Base-by-base conservation (phyloP, 2,888 invertebrate genomes). In the Acronicta leporina region DNA sequence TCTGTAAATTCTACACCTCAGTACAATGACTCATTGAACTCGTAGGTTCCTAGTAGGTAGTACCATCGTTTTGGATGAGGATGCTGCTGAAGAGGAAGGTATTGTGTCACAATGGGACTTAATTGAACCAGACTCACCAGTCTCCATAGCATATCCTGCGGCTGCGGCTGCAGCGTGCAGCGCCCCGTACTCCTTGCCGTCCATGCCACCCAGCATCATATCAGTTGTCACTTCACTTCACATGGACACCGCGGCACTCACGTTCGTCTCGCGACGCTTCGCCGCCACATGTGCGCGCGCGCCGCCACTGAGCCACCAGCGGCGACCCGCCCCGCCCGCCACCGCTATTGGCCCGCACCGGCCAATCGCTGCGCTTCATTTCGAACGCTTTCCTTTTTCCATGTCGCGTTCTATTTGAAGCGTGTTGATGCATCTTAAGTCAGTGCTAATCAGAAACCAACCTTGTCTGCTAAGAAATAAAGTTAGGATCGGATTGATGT, bases 331-430 rank as follows among this genome's bases (percentile, higher is more conserved):
- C 69, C 83, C 80, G 86, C 84, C 84, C 90, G 89, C 87, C 85
- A 79, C 81, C 84, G 87, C 92, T 91, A 92, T 92, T 92, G 93
- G 92, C 77, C 88, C 89, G 87, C 86, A 69, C 82, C 90, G 80
- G 78, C 94, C 93, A 94, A 94, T 94, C 92, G 89, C 90, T 70
- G 88, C 92, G 93, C 93, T 92, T 90, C 92, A 92, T 92, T 92
- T 92, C 91, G 81, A 87, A 87, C 89, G 90, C 89, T 89, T 89
- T 92, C 90, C 89, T 91, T 92, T 92, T 92, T 90, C 92, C 91
- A 86, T 91, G 90, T 90, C 88, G 89, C 89, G 88, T 92, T 91
- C 89, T 91, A 94, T 93, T 91, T 90, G 92, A 92, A 92, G 93
- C 92, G 90, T 90, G 88, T 79, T 88, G 90, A 92, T 88, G 90